Evolutionary conservation across 2,797 vertebrate genomes (phyloP), one percentile per base, ranked within the genome.

Genomic region (Gorsachius magnificus): DNA sequence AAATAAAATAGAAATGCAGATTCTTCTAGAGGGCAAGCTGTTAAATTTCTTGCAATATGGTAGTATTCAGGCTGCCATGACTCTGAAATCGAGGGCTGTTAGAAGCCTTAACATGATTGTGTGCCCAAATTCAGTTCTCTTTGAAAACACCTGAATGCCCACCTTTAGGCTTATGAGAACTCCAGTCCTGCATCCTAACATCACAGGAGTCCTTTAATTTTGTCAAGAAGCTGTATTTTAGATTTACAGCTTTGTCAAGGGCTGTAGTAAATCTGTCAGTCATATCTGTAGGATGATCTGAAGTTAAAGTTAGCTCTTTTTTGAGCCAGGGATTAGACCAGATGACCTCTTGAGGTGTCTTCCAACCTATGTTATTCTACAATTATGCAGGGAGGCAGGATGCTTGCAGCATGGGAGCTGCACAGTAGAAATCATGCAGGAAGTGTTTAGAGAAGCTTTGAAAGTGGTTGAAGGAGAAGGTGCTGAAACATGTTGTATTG

Each of bases 241-340:
- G 70, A 75, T 60, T 48, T 48, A 38, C 50, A 53, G 46, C 79
- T 72, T 90, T 31, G n/a, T 75, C 33, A 45, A 74, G 85, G 69
- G 76, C 69, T 41, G 0, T 61, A 72, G 69, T 83, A 86, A 90
- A 78, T 82, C 91, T 71, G 72, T 51, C 91, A 78, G 54, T 90
- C 86, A n/a, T 95, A 93, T 58, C 93, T 94, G 70, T 11, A 63
- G 90, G 88, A n/a, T 93, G 93, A 96, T 57, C 72, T 81, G 69
- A 86, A 86, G 94, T 91, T 95, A 87, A 96, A 96, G 90, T 93
- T 96, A 96, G 94, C 90, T 91, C 79, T 26, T 79, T 50, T 81
- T 64, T 83, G 93, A 96, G 93, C 22, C 51, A 17, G 83, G 85
- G 91, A 88, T 96, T 96, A 94, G 76, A 75, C 43, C 80, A 83